Evolutionary conservation across 2,888 invertebrate genomes (phyloP).

Genomic region (Eristalinus sepulchralis): DNA sequence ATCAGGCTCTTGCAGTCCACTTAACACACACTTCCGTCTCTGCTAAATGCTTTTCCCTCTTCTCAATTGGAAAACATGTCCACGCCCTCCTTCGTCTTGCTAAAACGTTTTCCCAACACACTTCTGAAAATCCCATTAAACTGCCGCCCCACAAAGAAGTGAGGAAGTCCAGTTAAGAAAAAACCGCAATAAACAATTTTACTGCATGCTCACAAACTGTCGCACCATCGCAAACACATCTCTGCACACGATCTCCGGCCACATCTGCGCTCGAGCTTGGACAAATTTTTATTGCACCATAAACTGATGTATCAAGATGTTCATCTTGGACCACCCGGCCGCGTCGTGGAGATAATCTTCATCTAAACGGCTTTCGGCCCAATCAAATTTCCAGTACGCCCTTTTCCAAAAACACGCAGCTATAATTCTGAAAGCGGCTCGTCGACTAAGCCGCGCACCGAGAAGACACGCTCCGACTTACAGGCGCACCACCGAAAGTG

Average conservation of each 20-base stretch:
- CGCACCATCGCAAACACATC: neutral
- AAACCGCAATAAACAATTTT: neutral
- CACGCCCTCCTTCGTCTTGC: neutral
- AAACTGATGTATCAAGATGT: neutral
- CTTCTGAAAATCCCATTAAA: neutral
- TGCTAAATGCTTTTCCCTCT: no score
- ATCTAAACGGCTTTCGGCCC: neutral
- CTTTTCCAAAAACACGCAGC: neutral
- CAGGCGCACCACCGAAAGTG: conserved; percentile 28
- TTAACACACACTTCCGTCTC: no score
- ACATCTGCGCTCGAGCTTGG: neutral
- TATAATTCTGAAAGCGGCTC: neutral
- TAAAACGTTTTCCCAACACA: neutral
- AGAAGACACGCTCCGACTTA: neutral
- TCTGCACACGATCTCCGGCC: neutral
- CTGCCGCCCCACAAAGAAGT: neutral
- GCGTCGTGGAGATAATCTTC: neutral
- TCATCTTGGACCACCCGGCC: neutral
- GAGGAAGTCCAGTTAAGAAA: neutral
- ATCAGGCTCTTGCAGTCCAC: no score
- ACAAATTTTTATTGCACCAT: neutral
- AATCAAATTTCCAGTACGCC: neutral
- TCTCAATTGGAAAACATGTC: no score
- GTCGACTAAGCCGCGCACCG: neutral
- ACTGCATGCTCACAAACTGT: neutral